A percentile compares a stretch with the other conserved stretches of the same genome.
Conservation (phyloP, 2,113 vertebrate genomes). For the Procapra przewalskii region DNA sequence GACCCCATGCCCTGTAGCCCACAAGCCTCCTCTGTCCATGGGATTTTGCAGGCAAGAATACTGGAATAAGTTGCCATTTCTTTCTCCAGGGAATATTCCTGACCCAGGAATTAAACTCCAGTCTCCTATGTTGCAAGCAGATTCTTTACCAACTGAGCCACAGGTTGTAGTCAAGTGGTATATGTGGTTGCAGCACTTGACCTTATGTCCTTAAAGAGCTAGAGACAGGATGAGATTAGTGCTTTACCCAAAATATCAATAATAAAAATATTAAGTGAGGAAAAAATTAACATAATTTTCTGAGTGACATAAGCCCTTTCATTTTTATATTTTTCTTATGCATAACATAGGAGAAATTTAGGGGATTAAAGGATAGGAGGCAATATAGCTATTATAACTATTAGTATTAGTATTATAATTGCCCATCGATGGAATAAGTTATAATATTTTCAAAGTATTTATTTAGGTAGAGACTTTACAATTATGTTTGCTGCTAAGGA, state of each 20-base stretch:
- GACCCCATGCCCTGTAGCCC: not conserved
- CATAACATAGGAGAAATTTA: not conserved
- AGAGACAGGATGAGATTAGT: not conserved
- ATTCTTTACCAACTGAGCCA: not conserved
- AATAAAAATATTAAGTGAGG: not conserved
- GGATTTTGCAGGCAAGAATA: not conserved
- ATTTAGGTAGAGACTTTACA: not conserved
- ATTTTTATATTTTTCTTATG: not conserved
- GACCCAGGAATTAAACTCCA: not conserved
- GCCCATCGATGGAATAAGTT: not conserved
- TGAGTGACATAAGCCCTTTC: not conserved
- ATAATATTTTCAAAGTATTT: not conserved
- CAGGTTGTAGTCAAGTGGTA: not conserved
- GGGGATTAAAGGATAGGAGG: not conserved
- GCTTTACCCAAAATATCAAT: not conserved
- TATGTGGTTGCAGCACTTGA: fast-evolving
- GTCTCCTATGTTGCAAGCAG: not conserved
- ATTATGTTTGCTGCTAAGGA: not conserved
- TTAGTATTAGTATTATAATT: not conserved
- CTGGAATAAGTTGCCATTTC: not conserved
- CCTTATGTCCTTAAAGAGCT: not conserved
- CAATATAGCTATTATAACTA: not conserved
- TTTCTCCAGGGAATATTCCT: not conserved
- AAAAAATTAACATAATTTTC: not conserved
- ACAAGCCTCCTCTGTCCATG: not conserved